Evolutionary conservation across 2,888 invertebrate species (phyloP).

Genomic region (Plagiodera versicolora): DNA sequence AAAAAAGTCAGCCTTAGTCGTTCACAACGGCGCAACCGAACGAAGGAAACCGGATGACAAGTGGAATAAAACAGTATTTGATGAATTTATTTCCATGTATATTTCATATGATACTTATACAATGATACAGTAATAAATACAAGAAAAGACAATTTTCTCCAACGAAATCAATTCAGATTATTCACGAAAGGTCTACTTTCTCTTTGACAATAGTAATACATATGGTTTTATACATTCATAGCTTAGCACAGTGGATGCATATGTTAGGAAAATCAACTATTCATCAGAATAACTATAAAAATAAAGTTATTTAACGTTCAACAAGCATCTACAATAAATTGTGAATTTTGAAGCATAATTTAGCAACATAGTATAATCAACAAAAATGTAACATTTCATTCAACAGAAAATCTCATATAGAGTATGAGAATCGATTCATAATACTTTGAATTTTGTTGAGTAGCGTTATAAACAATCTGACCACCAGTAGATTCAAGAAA

Average conservation of each 20-base stretch:
- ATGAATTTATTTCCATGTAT: conserved; percentile 35
- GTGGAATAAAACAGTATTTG: no score
- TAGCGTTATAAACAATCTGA: no score
- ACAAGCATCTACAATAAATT: conserved; percentile 44
- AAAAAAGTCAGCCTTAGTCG: no score
- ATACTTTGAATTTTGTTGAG: no score
- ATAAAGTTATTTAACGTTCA: conserved; percentile 45
- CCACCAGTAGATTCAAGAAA: no score
- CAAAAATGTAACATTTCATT: not conserved
- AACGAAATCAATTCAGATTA: conserved; percentile 40
- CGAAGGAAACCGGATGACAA: no score
- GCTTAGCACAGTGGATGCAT: conserved; percentile 50
- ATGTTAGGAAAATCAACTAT: conserved; percentile 36
- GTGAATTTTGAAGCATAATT: conserved; percentile 2
- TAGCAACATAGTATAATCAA: conserved; percentile 2
- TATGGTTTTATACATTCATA: conserved; percentile 49
- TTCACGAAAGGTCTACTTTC: conserved; percentile 41
- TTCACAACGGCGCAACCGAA: no score
- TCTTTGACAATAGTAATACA: conserved; percentile 41
- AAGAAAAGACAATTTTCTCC: conserved; percentile 36
- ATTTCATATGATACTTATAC: conserved; percentile 49
- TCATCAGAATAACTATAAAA: conserved; percentile 45
- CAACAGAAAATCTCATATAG: not conserved
- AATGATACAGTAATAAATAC: conserved; percentile 48
- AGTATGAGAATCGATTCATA: not conserved